These are phyloP conservation scores for Phalacrocorax brasilianus DNA, from an alignment of 2,113 vertebrate genomes.

Conservation along the genomic window DNA sequence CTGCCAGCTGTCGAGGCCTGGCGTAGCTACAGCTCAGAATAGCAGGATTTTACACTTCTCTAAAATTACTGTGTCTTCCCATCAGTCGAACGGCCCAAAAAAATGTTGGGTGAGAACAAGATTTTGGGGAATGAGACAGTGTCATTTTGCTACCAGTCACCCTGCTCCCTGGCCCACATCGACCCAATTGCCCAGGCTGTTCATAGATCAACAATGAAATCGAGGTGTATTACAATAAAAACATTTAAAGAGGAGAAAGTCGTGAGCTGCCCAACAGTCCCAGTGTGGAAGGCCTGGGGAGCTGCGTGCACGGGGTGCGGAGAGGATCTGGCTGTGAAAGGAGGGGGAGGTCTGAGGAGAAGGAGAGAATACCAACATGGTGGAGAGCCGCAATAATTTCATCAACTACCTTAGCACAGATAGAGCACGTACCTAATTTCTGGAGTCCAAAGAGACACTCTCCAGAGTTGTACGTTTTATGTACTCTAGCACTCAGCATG, in stretches of 20 bases:
- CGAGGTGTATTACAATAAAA: not conserved
- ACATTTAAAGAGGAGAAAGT: not conserved
- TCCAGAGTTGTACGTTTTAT: not conserved
- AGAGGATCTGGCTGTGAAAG: fast-evolving
- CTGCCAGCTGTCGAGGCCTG: not conserved
- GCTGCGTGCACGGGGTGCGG: fast-evolving
- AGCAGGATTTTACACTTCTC: not conserved
- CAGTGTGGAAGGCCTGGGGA: fast-evolving
- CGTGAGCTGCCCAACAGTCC: not conserved
- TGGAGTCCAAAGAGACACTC: not conserved
- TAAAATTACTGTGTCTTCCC: not conserved
- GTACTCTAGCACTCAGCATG: not conserved
- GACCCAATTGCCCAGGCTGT: not conserved
- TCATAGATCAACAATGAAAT: not conserved
- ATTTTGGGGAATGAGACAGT: too few species aligned
- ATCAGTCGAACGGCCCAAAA: fast-evolving
- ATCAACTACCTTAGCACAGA: fast-evolving
- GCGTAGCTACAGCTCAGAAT: fast-evolving
- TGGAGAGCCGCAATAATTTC: fast-evolving
- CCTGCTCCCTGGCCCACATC: not conserved
- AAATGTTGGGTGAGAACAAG: fast-evolving
- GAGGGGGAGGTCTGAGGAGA: not conserved
- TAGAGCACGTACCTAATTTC: fast-evolving
- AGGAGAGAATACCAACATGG: not conserved
- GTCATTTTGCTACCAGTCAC: too few species aligned